Evolutionary conservation across 2,113 vertebrate genomes (phyloP), one percentile per base, ranked within the genome.

Genomic region (Ivindomyrus marchei): DNA sequence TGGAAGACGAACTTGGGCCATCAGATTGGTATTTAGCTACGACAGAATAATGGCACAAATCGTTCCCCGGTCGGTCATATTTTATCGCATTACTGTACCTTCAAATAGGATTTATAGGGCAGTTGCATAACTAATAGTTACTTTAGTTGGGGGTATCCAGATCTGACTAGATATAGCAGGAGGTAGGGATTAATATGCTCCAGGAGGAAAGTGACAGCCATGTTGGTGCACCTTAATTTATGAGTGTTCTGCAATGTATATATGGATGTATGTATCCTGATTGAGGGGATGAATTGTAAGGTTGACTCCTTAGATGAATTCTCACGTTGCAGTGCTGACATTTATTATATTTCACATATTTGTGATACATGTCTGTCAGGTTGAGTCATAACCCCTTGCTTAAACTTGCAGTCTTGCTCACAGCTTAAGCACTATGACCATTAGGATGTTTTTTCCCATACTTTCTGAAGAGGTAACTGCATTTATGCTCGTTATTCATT

Each of bases 41-140:
- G 36, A 88, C 24, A n/a, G 19, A 24, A 66, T 88, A 70, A 80
- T 80, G 74, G 31, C 74, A 80, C 36, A 80, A 70, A 66, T 31
- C 47, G 56, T 66, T n/a, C 88, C 19, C 45, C 27, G 9, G 66
- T 42, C 74, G 17, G 36, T 47, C 45, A 2, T 89, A 74, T 89
- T 77, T 89, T 49, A 74, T 24, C 31, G 24, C 84, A 86, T 86
- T 86, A 86, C 47, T 49, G 19, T 86, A 49, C 45, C 45, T 86
- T 86, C 24, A 50, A 77, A 49, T 21, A 36, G 13, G 74, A 74
- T 89, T 89, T 89, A 89, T 89, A 11, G 45, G 42, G 13, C 24
- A 31, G 31, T 70, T 88, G 88, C 31, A 88, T 74, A 88, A 88
- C 88, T 89, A 50, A 70, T 74, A 5, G 86, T 19, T 52, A 31